phyloP scores from a whole-genome alignment of 2,888 invertebrate genomes.

The Drosophila flavopinicola region DNA sequence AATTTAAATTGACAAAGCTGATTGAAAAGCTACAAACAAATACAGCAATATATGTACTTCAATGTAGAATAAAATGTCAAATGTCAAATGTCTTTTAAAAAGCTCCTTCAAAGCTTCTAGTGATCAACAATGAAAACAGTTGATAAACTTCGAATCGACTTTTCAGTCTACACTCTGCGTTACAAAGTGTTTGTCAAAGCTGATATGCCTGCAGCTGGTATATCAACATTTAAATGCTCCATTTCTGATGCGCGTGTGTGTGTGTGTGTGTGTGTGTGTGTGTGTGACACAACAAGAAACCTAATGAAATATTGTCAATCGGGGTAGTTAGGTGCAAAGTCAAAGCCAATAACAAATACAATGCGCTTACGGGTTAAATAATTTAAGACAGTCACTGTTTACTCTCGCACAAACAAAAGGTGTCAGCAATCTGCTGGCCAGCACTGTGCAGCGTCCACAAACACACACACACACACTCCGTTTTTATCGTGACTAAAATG shows the following conservation, averaged over 20 bases:
- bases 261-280: slow-evolving; percentile 32
- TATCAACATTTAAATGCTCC: slow-evolving; percentile 56
- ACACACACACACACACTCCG: neutral
- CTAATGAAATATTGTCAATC: slow-evolving; percentile 71
- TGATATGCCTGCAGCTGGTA: slow-evolving; percentile 1
- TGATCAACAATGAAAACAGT: neutral
- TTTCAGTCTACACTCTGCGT: neutral
- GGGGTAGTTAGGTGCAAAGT: slow-evolving; percentile 47
- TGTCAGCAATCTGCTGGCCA: slow-evolving; percentile 45
- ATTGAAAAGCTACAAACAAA: too few relatives aligned
- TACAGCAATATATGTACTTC: too few relatives aligned
- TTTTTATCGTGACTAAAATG: slow-evolving; percentile 64
- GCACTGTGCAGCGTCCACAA: slow-evolving; percentile 35
- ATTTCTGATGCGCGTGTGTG: slow-evolving; percentile 49
- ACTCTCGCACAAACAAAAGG: slow-evolving; percentile 33
- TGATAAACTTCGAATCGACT: neutral
- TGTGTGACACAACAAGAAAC: slow-evolving; percentile 59
- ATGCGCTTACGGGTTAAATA: slow-evolving; percentile 22
- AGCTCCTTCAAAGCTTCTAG: too few relatives aligned
- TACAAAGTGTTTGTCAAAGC: slow-evolving; percentile 14
- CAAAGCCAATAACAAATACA: slow-evolving; percentile 24
- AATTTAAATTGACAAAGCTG: too few relatives aligned
- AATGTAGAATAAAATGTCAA: too few relatives aligned
- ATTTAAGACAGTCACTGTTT: slow-evolving; percentile 54
- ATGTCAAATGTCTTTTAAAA: too few relatives aligned